Percentiles rank a stretch among this genome's conserved stretches.
These are phyloP conservation scores for Megaceryle maxima DNA, from an alignment of 2,113 vertebrate species.

Conservation along the genomic window DNA sequence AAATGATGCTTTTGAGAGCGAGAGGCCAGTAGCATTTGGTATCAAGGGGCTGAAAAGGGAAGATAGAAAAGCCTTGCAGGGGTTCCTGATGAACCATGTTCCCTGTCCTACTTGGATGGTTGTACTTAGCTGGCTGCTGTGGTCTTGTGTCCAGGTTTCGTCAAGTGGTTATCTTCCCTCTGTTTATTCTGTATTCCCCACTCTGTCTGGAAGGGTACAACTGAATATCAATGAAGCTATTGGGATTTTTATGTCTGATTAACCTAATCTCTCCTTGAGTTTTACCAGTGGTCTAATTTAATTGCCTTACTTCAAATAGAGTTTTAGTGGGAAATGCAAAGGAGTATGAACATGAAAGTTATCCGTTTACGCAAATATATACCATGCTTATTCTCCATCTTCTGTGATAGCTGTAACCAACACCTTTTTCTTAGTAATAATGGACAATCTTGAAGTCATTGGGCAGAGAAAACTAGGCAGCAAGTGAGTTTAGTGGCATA, in stretches of 20 bases:
- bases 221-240: not conserved
- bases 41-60: constrained; percentile 48
- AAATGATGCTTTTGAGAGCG: constrained; percentile 30
- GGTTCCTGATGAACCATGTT: constrained; percentile 14
- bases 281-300: not conserved
- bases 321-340: not conserved
- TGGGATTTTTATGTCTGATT: not conserved
- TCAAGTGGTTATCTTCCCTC: constrained; percentile 3
- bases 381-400: not conserved
- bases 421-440: not conserved
- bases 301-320: not conserved
- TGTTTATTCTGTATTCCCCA: not conserved
- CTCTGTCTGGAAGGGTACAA: not conserved
- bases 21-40: not conserved
- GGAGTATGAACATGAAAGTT: not conserved
- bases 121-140: constrained; percentile 17
- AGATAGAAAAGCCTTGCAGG: constrained; percentile 47
- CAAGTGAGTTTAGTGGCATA: not conserved
- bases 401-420: not conserved
- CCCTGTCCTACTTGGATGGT: not conserved
- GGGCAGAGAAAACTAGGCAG: not conserved
- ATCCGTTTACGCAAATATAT: not conserved
- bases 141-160: constrained; percentile 5
- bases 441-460: not conserved
- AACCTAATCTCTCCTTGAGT: constrained; percentile 3